Evolutionary conservation across 2,797 vertebrate genomes (phyloP).

Genomic region (Notoglanidium macrostoma): DNA sequence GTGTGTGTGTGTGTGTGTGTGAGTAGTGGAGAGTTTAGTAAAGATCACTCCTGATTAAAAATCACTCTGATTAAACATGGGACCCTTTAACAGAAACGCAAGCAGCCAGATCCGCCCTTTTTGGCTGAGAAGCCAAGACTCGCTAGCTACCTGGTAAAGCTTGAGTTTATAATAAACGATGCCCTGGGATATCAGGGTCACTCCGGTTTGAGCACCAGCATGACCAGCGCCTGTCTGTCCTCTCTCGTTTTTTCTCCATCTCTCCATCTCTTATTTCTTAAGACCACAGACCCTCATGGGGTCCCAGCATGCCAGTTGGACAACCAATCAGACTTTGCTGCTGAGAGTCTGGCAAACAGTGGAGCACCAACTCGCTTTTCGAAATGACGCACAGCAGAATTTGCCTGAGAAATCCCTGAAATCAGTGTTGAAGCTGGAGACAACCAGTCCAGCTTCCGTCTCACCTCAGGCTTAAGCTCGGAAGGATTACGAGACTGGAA

Average conservation of each 20-base stretch:
- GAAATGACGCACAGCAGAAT: neutral
- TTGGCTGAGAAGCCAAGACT: slow-evolving; percentile 26
- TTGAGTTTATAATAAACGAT: slow-evolving; percentile 65
- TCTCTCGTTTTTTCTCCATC: neutral
- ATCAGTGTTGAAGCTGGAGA: slow-evolving; percentile 50
- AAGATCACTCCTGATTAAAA: slow-evolving; percentile 20
- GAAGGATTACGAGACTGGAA: slow-evolving; percentile 66
- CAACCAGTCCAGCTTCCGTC: slow-evolving; percentile 30
- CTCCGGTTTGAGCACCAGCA: slow-evolving; percentile 78
- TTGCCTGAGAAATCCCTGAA: slow-evolving; percentile 10
- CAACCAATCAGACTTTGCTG: slow-evolving; percentile 63
- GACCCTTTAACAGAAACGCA: slow-evolving; percentile 35
- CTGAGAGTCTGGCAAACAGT: slow-evolving; percentile 54
- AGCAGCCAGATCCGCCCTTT: slow-evolving; percentile 54
- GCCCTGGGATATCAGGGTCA: slow-evolving; percentile 54
- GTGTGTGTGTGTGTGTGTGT: slow-evolving; percentile 20
- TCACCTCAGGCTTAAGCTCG: slow-evolving; percentile 72
- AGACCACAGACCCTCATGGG: slow-evolving; percentile 46
- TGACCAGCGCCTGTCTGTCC: slow-evolving; percentile 68
- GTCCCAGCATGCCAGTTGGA: slow-evolving; percentile 65
- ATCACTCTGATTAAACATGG: neutral
- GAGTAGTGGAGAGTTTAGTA: slow-evolving; percentile 52
- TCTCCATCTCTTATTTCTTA: slow-evolving; percentile 19
- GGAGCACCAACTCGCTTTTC: neutral
- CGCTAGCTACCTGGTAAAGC: slow-evolving; percentile 59